Evolutionary conservation across 2,113 vertebrate species (phyloP).

Genomic region (Proteles cristata): DNA sequence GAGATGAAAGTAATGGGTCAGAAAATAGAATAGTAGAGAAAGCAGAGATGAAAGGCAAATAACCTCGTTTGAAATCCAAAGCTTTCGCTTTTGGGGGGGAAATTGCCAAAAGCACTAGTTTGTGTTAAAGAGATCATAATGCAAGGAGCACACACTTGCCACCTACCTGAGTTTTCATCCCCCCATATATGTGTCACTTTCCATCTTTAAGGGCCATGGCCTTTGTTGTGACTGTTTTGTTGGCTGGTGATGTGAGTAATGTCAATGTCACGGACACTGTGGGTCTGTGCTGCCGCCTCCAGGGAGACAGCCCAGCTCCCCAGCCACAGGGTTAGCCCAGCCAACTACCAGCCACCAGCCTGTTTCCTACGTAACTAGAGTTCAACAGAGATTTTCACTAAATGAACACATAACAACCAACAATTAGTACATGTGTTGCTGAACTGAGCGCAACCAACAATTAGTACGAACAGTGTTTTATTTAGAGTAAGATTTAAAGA

Average conservation of each 20-base stretch:
- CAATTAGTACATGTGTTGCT: too few species aligned
- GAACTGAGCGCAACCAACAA: background rate
- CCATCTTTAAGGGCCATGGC: background rate
- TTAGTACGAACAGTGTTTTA: background rate
- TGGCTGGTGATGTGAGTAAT: background rate
- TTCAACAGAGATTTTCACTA: background rate
- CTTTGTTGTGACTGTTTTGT: background rate
- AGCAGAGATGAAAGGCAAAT: conserved; percentile 75
- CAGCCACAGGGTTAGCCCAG: background rate
- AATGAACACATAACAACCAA: background rate
- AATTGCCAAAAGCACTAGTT: conserved; percentile 29
- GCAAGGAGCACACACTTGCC: background rate
- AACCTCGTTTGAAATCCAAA: conserved; percentile 61
- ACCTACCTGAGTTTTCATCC: background rate
- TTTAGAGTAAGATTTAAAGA: conserved; percentile 16
- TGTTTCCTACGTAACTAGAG: background rate
- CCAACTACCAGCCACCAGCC: background rate
- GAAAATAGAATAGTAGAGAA: conserved; percentile 66
- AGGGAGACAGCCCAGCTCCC: background rate
- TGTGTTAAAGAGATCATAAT: conserved; percentile 25
- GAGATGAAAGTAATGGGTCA: conserved; percentile 76
- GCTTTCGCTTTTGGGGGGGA: conserved; percentile 20
- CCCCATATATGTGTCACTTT: background rate
- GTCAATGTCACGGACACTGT: background rate
- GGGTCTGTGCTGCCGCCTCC: too few species aligned